Evolutionary conservation across 2,888 invertebrate species (phyloP).

Genomic region (Lasius platythorax): DNA sequence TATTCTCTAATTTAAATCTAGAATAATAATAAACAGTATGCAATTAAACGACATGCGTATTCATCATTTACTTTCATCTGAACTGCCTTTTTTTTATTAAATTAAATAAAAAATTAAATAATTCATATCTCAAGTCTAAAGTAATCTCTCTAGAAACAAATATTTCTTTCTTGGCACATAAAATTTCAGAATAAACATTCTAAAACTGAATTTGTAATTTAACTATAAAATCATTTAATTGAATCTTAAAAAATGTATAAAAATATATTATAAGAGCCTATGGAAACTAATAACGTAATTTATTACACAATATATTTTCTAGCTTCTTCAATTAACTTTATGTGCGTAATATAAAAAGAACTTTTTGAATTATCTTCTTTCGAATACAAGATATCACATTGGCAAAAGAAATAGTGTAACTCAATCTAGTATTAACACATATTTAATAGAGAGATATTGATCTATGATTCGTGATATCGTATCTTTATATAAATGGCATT

Average conservation of each 20-base stretch:
- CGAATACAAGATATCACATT: background rate
- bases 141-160: background rate
- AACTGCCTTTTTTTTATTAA: background rate
- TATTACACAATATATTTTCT: background rate
- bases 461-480: background rate
- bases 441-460: background rate
- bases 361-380: background rate
- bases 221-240: background rate
- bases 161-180: background rate
- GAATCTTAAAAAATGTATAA: background rate
- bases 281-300: background rate
- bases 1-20: constrained; percentile 78
- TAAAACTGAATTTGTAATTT: background rate
- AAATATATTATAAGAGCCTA: background rate
- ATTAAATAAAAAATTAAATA: background rate
- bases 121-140: background rate
- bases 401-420: background rate
- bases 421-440: background rate
- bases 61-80: constrained; percentile 14
- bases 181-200: background rate
- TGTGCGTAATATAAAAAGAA: background rate
- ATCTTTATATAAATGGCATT: background rate
- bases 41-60: constrained; percentile 54
- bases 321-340: background rate
- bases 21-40: constrained; percentile 76